Evolutionary conservation across 2,113 vertebrate species (phyloP).

Genomic region (Eudyptes chrysolophus): DNA sequence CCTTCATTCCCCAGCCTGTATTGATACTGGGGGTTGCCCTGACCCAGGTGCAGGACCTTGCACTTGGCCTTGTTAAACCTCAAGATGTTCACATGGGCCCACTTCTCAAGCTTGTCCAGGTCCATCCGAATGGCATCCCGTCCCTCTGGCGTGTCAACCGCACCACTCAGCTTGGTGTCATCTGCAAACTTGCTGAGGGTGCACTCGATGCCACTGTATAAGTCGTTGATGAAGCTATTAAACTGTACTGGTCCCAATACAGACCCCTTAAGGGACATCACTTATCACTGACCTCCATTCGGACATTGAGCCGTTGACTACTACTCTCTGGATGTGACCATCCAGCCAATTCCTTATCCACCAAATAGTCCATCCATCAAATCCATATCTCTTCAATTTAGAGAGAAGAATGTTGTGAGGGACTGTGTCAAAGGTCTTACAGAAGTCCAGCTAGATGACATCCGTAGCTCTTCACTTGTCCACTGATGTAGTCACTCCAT

Average conservation of each 20-base stretch:
- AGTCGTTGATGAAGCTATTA: not conserved
- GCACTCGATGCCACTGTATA: not conserved
- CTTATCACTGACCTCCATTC: not conserved
- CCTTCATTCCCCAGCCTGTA: not conserved
- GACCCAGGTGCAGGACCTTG: too few species aligned
- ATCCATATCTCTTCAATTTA: not conserved
- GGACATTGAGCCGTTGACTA: not conserved
- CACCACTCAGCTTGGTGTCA: not conserved
- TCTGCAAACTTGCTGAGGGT: not conserved
- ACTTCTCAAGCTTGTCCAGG: not conserved
- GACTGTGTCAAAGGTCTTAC: not conserved
- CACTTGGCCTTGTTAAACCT: not conserved
- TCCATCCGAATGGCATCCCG: not conserved
- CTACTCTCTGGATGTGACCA: not conserved
- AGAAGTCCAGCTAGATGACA: not conserved
- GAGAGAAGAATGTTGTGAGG: not conserved
- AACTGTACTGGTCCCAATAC: not conserved
- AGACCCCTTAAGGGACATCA: not conserved
- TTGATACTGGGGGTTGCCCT: not conserved
- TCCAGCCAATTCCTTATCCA: not conserved
- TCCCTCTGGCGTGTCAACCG: fast-evolving
- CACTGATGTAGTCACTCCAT: too few species aligned
- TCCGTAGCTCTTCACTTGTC: not conserved
- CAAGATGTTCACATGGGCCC: not conserved
- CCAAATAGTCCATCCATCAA: not conserved